Conservation (phyloP, 1,140 invertebrate species). For the Phymastichus coffea region DNA sequence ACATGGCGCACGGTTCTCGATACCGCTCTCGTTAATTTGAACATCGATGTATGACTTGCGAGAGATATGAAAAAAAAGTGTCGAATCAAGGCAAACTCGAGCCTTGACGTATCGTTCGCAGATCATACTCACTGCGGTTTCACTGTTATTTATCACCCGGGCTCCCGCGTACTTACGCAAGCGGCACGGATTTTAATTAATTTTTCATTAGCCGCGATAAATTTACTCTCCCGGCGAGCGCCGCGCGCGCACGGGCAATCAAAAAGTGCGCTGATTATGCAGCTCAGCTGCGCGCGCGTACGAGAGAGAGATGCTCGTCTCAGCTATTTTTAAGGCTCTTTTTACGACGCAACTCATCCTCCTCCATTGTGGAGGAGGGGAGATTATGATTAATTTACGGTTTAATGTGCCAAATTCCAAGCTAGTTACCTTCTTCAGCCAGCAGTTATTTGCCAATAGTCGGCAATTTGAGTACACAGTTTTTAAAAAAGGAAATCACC, state of each 20-base stretch:
- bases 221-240: neutral
- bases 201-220: conserved; percentile 21
- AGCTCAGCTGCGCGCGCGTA: neutral
- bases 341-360: neutral
- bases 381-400: neutral
- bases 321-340: neutral
- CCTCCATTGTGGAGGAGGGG: neutral
- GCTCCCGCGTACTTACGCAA: neutral
- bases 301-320: neutral
- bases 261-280: neutral
- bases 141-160: conserved; percentile 22
- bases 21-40: too few species aligned
- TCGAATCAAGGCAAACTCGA: too few species aligned
- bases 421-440: too few species aligned
- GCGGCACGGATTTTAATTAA: conserved; percentile 20
- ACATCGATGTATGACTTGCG: too few species aligned
- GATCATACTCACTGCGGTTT: conserved; percentile 11
- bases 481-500: too few species aligned
- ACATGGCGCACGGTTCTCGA: too few species aligned
- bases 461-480: too few species aligned
- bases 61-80: too few species aligned
- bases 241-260: neutral
- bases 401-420: too few species aligned
- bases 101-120: too few species aligned
- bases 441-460: too few species aligned